Evolutionary conservation across 2,888 invertebrate genomes (phyloP).

Genomic region (Chalcis sispes): DNA sequence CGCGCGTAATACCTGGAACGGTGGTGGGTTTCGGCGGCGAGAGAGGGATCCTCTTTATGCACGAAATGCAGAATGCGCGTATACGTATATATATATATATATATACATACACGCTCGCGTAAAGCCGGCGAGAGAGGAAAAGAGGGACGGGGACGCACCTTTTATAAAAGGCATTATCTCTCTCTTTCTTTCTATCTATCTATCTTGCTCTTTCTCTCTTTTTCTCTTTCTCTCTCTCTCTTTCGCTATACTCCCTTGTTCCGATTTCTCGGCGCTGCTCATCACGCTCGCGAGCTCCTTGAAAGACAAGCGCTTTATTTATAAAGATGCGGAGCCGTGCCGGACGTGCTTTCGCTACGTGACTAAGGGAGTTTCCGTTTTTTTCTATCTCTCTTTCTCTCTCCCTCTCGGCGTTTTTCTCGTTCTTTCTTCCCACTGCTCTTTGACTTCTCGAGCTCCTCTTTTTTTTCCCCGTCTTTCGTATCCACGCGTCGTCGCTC

Average conservation of each 20-base stretch:
- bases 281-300: constrained; percentile 5
- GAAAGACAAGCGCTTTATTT: constrained; percentile 48
- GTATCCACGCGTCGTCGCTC: no score
- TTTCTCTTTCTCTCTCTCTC: no score
- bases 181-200: constrained; percentile 2
- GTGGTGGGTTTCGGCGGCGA: constrained; percentile 10
- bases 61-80: constrained; percentile 5
- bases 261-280: constrained; percentile 39
- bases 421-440: not conserved
- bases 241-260: constrained; percentile 29
- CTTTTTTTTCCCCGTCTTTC: not conserved
- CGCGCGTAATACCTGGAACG: constrained; percentile 51
- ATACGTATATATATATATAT: not conserved
- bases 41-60: no score
- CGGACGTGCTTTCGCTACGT: constrained; percentile 48
- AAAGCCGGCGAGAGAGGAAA: not conserved
- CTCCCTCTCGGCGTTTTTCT: not conserved
- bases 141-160: not conserved
- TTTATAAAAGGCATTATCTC: constrained; percentile 38
- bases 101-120: not conserved
- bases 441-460: not conserved
- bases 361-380: constrained; percentile 48
- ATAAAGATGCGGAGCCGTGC: constrained; percentile 30
- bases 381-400: not conserved
- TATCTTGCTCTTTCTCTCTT: no score